These are phyloP conservation scores for Chrysotoxum bicinctum DNA, from an alignment of 2,888 invertebrate species.

Conservation along the genomic window DNA sequence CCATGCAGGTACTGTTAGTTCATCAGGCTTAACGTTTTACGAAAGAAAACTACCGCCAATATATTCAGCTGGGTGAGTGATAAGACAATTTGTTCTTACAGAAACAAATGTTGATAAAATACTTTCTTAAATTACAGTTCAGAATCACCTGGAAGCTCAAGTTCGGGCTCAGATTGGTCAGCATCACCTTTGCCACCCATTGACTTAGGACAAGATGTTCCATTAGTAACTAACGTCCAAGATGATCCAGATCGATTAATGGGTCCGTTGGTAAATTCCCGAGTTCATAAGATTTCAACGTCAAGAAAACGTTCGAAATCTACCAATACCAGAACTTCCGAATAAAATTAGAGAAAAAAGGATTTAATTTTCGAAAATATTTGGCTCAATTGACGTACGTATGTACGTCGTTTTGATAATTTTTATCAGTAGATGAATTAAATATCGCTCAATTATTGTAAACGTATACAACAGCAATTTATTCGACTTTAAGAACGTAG, in stretches of 20 bases:
- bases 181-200: conserved; percentile 79
- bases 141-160: conserved; percentile 80
- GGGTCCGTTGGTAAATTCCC: conserved; percentile 80
- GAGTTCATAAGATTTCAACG: conserved; percentile 78
- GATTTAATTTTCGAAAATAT: not conserved
- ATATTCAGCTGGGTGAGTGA: conserved; percentile 80
- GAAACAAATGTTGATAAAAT: not conserved
- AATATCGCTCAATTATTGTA: conserved; percentile 24
- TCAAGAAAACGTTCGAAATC: conserved; percentile 72
- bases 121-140: conserved; percentile 74
- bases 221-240: conserved; percentile 6
- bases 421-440: not conserved
- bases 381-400: conserved; percentile 9
- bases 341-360: conserved; percentile 40
- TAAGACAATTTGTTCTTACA: not conserved
- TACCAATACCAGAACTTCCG: conserved; percentile 70
- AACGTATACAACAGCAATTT: conserved; percentile 14
- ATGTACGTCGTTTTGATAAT: not conserved
- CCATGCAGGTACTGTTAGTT: conserved; percentile 86
- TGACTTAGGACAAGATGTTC: conserved; percentile 73
- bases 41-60: conserved; percentile 81
- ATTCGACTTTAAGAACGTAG: not conserved
- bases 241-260: conserved; percentile 77
- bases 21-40: conserved; percentile 78
- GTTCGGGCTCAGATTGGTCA: conserved; percentile 82